Base-by-base conservation (phyloP, 2,797 vertebrate species). In the Anguilla obscura region DNA sequence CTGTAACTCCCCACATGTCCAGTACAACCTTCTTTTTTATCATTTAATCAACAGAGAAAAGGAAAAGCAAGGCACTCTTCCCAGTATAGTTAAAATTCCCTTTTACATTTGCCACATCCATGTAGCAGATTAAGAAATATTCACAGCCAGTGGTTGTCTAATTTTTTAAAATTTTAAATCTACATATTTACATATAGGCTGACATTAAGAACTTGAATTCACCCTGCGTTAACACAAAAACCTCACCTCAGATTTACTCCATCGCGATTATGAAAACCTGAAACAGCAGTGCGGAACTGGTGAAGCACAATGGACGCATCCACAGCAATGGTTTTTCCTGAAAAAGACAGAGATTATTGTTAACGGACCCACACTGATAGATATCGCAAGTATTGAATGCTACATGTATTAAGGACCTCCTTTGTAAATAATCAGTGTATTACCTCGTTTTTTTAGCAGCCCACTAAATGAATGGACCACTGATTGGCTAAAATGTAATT, bases 231-330 rank as follows among this genome's bases (percentile, higher is more conserved):
- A 24, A 52, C 14, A 54, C 4, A 6, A 50, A 85, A 86, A 88
- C 54, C 93, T 94, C 86, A 97, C 96, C 93, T 95, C 3, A 93
- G 85, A 6, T 80, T 18, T 63, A 60, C 82, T 9, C 88, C 87
- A 1, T 90, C 33, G 2, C 92, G 90, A 69, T 91, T 88, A 3
- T 83, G 1, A 27, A 94, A 83, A 3, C 5, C 60, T 0, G 96
- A 95, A 0, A 93, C 90, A 0, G 90, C 95, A 12, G 95, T 89
- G 27, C 94, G 93, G 86, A 97, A 97, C 95, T 97, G 97, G 89
- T 95, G 94, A 87, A 97, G 2, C 45, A 96, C 91, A 86, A 97
- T 94, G 0, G 95, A 96, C 0, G 94, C 93, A 60, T 97, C 97
- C 79, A 97, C 45, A 7, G 97, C 96, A 12, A 97, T 94, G 0